Conservation (phyloP, 2,113 vertebrate genomes). For the Brachirus orientalis region DNA sequence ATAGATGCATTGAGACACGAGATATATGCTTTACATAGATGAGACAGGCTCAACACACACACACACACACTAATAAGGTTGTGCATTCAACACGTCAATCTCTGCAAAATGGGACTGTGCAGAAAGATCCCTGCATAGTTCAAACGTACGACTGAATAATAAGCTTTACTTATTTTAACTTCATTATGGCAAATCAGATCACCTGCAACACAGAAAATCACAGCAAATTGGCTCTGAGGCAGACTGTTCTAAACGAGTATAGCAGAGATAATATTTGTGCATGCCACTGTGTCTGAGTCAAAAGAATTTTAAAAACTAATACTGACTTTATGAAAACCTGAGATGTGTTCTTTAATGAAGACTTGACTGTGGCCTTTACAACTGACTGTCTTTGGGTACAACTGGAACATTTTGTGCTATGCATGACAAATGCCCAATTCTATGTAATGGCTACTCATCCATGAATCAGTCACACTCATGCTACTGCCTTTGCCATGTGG, state of each 20-base stretch:
- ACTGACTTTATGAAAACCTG: constrained; percentile 29
- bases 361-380: constrained; percentile 4
- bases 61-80: constrained; percentile 50
- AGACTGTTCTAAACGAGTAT: constrained; percentile 48
- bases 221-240: constrained; percentile 60
- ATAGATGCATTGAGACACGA: constrained; percentile 50
- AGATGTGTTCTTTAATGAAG: too few relatives aligned
- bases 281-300: constrained; percentile 18
- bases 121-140: constrained; percentile 32
- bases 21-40: constrained; percentile 18
- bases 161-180: constrained; percentile 68
- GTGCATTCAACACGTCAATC: constrained; percentile 37
- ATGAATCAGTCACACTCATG: background rate
- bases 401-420: background rate
- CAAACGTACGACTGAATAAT: constrained; percentile 52
- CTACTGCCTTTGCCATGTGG: background rate
- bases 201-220: constrained; percentile 50
- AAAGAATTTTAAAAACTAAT: constrained; percentile 6
- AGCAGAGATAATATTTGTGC: constrained; percentile 27
- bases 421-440: background rate
- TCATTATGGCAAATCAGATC: constrained; percentile 58
- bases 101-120: constrained; percentile 23
- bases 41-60: background rate
- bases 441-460: constrained; percentile 1
- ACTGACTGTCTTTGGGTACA: constrained; percentile 3